Conservation (phyloP, 2,113 vertebrate genomes). For the Aviceda subcristata region DNA sequence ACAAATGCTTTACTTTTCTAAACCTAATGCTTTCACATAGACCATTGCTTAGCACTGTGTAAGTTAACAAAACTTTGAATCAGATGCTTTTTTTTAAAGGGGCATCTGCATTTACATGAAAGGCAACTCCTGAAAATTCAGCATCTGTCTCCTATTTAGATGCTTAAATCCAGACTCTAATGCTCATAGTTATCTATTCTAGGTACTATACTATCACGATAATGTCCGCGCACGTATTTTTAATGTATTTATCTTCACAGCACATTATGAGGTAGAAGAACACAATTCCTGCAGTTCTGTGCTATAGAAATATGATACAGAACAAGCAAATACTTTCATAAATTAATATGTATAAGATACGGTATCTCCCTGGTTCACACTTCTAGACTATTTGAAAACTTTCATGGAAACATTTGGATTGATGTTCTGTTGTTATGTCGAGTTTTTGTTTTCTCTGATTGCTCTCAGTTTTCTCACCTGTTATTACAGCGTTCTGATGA, state of each 20-base stretch:
- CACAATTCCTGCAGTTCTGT: neutral
- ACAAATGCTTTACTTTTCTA: neutral
- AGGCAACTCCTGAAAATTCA: neutral
- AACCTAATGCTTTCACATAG: neutral
- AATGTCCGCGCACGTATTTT: neutral
- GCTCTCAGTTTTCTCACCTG: neutral
- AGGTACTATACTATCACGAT: neutral
- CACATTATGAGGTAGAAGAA: neutral
- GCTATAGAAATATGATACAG: neutral
- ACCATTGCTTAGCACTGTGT: neutral
- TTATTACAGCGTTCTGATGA: neutral
- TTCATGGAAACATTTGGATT: neutral
- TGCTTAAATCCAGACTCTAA: neutral
- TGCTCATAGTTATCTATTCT: neutral
- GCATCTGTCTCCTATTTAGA: neutral
- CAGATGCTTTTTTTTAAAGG: neutral
- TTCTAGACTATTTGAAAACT: neutral
- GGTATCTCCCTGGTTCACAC: neutral
- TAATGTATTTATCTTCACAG: neutral
- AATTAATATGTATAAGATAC: fast-evolving
- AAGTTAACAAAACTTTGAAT: neutral
- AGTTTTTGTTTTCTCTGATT: neutral
- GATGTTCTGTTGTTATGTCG: neutral
- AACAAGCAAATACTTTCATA: neutral
- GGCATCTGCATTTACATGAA: neutral